phyloP scores from a whole-genome alignment of 1,140 invertebrate species.

The Laodelphax striatellus region DNA sequence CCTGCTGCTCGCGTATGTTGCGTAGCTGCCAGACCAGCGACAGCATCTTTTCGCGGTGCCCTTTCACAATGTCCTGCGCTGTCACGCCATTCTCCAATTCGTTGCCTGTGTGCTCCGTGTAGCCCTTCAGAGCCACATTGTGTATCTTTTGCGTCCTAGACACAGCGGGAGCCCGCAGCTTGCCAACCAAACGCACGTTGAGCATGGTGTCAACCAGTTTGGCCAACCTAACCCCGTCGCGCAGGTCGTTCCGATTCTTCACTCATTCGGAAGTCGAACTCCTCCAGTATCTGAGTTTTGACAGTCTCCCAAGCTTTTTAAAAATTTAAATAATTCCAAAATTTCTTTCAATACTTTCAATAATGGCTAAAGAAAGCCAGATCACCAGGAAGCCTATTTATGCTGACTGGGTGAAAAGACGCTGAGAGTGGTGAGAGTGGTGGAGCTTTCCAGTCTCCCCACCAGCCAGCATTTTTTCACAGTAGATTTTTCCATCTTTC shows the following conservation, averaged over 20 bases:
- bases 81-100: constrained; percentile 49
- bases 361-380: too few species aligned
- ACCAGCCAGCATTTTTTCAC: too few species aligned
- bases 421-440: too few species aligned
- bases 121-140: constrained; percentile 56
- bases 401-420: too few species aligned
- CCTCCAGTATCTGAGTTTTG: too few species aligned
- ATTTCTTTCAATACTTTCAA: too few species aligned
- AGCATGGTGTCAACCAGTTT: constrained; percentile 73
- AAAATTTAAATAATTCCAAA: too few species aligned
- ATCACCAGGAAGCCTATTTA: too few species aligned
- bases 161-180: constrained; percentile 70
- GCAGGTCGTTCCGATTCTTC: constrained; percentile 55
- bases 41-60: constrained; percentile 77
- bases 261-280: constrained; percentile 85
- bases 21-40: constrained; percentile 76
- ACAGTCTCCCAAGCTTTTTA: too few species aligned
- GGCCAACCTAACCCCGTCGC: constrained; percentile 65
- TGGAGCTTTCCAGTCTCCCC: too few species aligned
- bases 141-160: constrained; percentile 77
- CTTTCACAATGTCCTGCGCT: constrained; percentile 68
- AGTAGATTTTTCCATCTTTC: too few species aligned
- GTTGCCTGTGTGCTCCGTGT: constrained; percentile 34
- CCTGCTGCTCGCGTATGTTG: constrained; percentile 6
- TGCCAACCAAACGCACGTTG: constrained; percentile 37